Conservation (phyloP, 2,888 invertebrate genomes). For the Netelia melanura region DNA sequence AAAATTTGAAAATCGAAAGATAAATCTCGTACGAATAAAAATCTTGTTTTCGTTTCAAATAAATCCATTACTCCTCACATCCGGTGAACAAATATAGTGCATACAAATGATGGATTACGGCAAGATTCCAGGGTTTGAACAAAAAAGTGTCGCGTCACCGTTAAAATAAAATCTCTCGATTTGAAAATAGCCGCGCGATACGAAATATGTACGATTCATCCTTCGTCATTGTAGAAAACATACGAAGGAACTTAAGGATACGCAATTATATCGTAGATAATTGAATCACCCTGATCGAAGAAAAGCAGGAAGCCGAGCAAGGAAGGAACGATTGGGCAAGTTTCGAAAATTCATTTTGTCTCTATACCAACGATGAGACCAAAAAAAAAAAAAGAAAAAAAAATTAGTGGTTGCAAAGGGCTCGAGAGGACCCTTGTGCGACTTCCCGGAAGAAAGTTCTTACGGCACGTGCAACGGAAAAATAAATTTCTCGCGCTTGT, state of each 20-base stretch:
- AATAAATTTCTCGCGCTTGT: not conserved
- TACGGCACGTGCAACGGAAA: not conserved
- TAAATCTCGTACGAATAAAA: too few species aligned
- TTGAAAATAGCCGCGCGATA: not conserved
- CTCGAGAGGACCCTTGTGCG: not conserved
- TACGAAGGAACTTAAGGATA: not conserved
- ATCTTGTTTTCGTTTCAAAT: too few species aligned
- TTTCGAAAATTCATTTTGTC: not conserved
- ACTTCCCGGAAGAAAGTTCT: constrained; percentile 1
- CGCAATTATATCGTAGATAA: not conserved
- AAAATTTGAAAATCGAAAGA: too few species aligned
- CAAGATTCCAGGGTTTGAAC: too few species aligned
- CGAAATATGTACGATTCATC: not conserved
- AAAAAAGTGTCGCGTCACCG: too few species aligned
- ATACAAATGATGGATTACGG: too few species aligned
- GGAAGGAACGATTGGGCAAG: not conserved
- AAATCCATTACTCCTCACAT: too few species aligned
- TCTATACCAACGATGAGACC: not conserved
- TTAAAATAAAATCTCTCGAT: too few species aligned
- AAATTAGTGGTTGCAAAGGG: not conserved
- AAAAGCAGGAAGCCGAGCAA: constrained; percentile 5
- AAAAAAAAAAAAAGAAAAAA: not conserved
- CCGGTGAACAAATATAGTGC: too few species aligned
- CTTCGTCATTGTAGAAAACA: not conserved
- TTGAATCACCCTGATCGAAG: constrained; percentile 1